A percentile compares a stretch with the other conserved stretches of the same genome.
These are phyloP conservation scores for Gallirallus australis DNA, from an alignment of 2,797 vertebrate genomes.

Conservation along the genomic window DNA sequence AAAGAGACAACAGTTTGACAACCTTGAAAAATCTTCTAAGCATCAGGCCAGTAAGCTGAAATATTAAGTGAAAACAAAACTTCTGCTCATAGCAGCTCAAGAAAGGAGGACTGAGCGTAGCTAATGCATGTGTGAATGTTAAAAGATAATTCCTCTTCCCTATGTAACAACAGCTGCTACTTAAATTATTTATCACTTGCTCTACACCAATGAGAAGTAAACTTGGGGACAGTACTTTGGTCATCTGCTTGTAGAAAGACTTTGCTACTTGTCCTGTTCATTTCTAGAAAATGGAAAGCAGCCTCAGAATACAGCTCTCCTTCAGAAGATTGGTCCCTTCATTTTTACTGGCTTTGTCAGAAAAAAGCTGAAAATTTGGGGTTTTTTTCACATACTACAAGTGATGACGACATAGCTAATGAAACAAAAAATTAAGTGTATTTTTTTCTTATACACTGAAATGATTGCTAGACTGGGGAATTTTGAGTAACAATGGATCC, in stretches of 20 bases:
- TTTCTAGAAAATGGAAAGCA: not conserved
- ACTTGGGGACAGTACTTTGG: not conserved
- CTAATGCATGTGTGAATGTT: not conserved
- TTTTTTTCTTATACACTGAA: not conserved
- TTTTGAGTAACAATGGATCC: not conserved
- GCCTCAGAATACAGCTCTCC: not conserved
- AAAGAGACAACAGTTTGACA: not conserved
- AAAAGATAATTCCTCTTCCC: not conserved
- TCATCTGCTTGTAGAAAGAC: not conserved
- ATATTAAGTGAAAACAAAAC: not conserved
- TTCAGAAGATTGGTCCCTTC: not conserved
- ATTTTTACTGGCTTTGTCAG: not conserved
- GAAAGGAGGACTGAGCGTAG: not conserved
- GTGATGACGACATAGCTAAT: not conserved
- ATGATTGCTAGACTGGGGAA: not conserved
- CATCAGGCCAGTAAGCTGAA: not conserved
- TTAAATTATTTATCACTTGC: not conserved
- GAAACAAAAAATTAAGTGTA: fast-evolving
- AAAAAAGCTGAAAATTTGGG: not conserved
- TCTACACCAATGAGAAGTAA: not conserved
- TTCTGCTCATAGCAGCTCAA: not conserved
- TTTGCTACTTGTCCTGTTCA: not conserved
- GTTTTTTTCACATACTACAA: not conserved
- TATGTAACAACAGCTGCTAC: not conserved
- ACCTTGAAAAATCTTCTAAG: not conserved